Percentiles rank a stretch among this genome's conserved stretches.
These are phyloP conservation scores for Ophthalmolycus amberensis DNA, from an alignment of 2,113 vertebrate species.

Conservation along the genomic window DNA sequence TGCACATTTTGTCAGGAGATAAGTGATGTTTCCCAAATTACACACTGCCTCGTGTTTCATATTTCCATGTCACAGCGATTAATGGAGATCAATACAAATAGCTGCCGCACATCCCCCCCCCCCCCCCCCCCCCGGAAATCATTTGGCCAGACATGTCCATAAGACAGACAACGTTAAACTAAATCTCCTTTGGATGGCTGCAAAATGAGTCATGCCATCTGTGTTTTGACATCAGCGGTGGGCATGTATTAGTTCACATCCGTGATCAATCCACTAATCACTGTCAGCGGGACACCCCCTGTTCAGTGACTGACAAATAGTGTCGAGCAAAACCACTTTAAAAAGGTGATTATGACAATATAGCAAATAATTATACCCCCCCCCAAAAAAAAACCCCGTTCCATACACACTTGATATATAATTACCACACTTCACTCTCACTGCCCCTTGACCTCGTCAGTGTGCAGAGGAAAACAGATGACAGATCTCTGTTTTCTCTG, in stretches of 20 bases:
- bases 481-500: constrained; percentile 77
- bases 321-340: constrained; percentile 15
- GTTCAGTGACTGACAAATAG: constrained; percentile 53
- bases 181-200: constrained; percentile 52
- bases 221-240: constrained; percentile 61
- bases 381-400: neutral
- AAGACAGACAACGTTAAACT: constrained; percentile 52
- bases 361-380: constrained; percentile 29
- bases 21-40: constrained; percentile 40
- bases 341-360: constrained; percentile 46
- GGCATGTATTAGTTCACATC: constrained; percentile 49
- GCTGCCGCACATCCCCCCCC: constrained; percentile 48
- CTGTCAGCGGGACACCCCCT: constrained; percentile 33
- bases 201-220: constrained; percentile 59
- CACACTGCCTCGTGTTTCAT: constrained; percentile 38
- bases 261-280: constrained; percentile 68
- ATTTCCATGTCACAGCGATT: constrained; percentile 64
- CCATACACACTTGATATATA: constrained; percentile 44
- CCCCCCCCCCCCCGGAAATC: constrained; percentile 63
- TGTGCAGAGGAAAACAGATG: constrained; percentile 72
- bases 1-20: constrained; percentile 18
- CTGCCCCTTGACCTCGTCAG: constrained; percentile 59
- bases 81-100: constrained; percentile 67
- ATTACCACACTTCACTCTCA: constrained; percentile 53
- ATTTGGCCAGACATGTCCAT: constrained; percentile 49